Percentiles rank a stretch among this genome's conserved stretches.
These are phyloP conservation scores for Acanthoscelides obtectus DNA, from an alignment of 2,888 invertebrate species.

Conservation along the genomic window DNA sequence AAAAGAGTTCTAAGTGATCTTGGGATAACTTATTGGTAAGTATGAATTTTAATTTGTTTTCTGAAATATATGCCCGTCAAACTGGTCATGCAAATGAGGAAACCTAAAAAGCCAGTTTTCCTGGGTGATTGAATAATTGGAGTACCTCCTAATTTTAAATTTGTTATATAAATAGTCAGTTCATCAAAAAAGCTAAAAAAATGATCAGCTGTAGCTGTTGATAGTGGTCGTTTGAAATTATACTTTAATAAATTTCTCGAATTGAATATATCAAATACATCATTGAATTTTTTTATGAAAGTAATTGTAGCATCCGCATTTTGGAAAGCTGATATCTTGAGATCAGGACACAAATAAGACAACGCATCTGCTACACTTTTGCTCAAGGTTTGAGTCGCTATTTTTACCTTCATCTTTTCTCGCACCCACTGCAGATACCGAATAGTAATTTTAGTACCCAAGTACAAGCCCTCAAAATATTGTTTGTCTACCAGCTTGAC, in stretches of 20 bases:
- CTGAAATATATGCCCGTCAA: no score
- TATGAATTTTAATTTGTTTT: slow-evolving; percentile 10
- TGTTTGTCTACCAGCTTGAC: slow-evolving; percentile 19
- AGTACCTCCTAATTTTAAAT: slow-evolving; percentile 4
- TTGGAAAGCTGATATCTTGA: no score
- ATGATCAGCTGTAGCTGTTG: neutral
- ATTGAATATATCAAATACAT: slow-evolving; percentile 15
- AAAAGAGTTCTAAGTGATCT: no score
- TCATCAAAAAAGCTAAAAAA: no score
- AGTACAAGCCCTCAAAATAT: slow-evolving; percentile 9
- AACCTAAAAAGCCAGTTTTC: slow-evolving; percentile 20
- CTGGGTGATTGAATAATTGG: slow-evolving; percentile 5
- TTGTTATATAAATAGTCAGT: slow-evolving; percentile 5
- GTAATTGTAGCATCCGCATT: no score
- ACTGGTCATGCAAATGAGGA: neutral
- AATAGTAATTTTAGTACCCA: slow-evolving; percentile 1
- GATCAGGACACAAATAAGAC: no score
- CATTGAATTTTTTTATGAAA: no score
- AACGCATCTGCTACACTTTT: no score
- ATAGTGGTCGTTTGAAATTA: slow-evolving; percentile 6
- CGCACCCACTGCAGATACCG: slow-evolving; percentile 6
- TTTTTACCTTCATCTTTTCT: no score
- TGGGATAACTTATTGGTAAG: slow-evolving; percentile 12
- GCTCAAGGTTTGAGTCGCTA: no score
- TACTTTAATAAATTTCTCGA: slow-evolving; percentile 9